phyloP scores from a whole-genome alignment of 1,140 invertebrate species.

The Bombus soroeensis region DNA sequence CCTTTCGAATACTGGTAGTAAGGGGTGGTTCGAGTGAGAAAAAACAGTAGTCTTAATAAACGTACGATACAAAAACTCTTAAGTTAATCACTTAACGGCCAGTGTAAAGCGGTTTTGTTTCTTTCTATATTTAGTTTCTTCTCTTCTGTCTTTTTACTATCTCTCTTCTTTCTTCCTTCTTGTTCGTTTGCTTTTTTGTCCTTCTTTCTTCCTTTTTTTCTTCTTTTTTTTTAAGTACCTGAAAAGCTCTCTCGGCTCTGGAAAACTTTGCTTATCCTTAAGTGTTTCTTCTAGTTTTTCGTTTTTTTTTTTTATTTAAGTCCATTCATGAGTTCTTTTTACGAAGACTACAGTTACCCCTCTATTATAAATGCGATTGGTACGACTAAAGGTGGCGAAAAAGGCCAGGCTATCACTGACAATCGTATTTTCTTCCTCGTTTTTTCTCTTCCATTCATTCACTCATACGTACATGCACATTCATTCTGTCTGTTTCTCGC shows the following conservation, averaged over 20 bases:
- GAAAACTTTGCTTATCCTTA: slow-evolving; percentile 73
- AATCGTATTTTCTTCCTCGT: slow-evolving; percentile 43
- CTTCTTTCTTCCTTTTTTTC: background rate
- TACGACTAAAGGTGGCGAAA: slow-evolving; percentile 80
- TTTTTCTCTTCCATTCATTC: background rate
- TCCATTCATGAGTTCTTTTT: slow-evolving; percentile 42
- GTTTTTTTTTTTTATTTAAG: slow-evolving; percentile 31
- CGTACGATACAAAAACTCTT: slow-evolving; percentile 81
- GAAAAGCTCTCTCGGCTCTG: slow-evolving; percentile 78
- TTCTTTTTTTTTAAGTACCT: slow-evolving; percentile 75
- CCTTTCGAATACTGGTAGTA: slow-evolving; percentile 78
- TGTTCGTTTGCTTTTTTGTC: background rate
- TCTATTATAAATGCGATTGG: slow-evolving; percentile 81
- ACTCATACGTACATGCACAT: background rate
- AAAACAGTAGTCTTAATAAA: slow-evolving; percentile 80
- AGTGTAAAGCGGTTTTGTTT: slow-evolving; percentile 74
- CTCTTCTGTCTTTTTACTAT: slow-evolving; percentile 40
- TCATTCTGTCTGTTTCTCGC: background rate
- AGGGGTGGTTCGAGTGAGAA: slow-evolving; percentile 75
- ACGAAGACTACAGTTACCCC: slow-evolving; percentile 63
- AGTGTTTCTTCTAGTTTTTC: slow-evolving; percentile 26
- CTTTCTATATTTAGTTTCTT: slow-evolving; percentile 13
- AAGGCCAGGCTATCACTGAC: slow-evolving; percentile 75
- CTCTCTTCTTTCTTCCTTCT: too few species aligned
- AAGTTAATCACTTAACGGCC: slow-evolving; percentile 76